Percentiles rank a stretch among this genome's conserved stretches.
Conservation (phyloP, 2,888 invertebrate species). For the Lamproptera curius region DNA sequence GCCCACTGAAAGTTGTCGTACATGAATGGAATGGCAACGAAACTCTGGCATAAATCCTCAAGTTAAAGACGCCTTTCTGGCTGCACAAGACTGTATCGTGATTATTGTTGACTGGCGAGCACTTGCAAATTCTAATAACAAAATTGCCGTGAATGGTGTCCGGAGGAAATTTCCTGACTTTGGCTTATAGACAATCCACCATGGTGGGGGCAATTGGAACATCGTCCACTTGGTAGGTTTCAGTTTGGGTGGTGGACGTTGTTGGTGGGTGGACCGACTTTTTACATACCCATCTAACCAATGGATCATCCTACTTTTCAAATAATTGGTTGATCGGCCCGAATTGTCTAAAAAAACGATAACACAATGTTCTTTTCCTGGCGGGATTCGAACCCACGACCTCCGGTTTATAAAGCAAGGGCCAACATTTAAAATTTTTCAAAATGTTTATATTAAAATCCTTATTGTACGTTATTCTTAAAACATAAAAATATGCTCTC, state of each 20-base stretch:
- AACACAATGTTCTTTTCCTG: too few species aligned
- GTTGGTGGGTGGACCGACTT: too few species aligned
- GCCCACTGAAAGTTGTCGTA: conserved; percentile 45
- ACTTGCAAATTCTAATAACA: conserved; percentile 40
- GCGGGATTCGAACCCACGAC: too few species aligned
- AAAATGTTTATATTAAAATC: too few species aligned
- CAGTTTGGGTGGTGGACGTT: conserved; percentile 69
- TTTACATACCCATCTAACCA: too few species aligned
- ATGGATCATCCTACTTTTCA: too few species aligned
- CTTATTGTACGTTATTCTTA: too few species aligned
- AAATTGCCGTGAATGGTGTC: conserved; percentile 42
- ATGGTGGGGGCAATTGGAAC: conserved; percentile 53
- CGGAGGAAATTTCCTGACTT: conserved; percentile 58
- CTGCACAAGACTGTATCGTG: conserved; percentile 49
- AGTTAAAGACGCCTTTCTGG: conserved; percentile 46
- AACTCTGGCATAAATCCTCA: conserved; percentile 39
- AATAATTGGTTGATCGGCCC: too few species aligned
- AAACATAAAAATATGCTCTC: too few species aligned
- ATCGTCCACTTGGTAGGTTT: conserved; percentile 64
- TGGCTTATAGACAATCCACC: conserved; percentile 54
- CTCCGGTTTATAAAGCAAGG: too few species aligned
- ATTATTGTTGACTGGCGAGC: conserved; percentile 62
- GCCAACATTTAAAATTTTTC: too few species aligned
- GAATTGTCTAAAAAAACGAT: too few species aligned
- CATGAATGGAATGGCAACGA: conserved; percentile 59